phyloP scores from a whole-genome alignment of 2,888 invertebrate species.

The Erebia epiphron region DNA sequence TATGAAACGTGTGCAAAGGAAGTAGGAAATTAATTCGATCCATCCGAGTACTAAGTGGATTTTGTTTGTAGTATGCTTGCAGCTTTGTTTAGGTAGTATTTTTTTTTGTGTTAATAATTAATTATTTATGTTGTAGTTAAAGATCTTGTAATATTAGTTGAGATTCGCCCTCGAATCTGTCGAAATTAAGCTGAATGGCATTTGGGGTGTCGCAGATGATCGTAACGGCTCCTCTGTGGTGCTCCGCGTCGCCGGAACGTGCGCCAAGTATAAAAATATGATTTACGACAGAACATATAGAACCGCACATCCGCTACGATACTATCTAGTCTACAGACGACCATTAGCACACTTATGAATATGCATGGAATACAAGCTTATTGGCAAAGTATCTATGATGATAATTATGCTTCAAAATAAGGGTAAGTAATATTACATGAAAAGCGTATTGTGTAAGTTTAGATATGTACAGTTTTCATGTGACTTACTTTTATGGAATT shows the following conservation, averaged over 20 bases:
- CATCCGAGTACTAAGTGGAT: no score
- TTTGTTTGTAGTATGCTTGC: no score
- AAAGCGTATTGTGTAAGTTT: neutral
- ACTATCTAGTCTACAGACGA: constrained; percentile 51
- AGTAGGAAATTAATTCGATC: no score
- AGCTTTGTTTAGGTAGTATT: no score
- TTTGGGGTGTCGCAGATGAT: constrained; percentile 78
- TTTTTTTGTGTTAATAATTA: neutral
- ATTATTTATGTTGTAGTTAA: neutral
- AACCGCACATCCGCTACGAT: constrained; percentile 59
- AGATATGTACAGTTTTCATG: neutral
- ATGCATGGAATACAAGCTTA: constrained; percentile 33
- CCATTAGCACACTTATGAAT: constrained; percentile 55
- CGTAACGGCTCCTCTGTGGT: constrained; percentile 66
- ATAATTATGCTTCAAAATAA: constrained; percentile 8
- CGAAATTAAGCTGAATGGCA: constrained; percentile 70
- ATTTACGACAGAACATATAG: constrained; percentile 65
- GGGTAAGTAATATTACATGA: neutral
- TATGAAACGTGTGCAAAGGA: no score
- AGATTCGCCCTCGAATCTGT: constrained; percentile 70
- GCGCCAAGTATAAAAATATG: constrained; percentile 75
- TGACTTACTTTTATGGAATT: no score
- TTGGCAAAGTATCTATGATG: constrained; percentile 24
- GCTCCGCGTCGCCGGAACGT: constrained; percentile 55
- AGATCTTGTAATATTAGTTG: constrained; percentile 43